phyloP scores from a whole-genome alignment of 2,113 vertebrate species.

The Heterochromis multidens region DNA sequence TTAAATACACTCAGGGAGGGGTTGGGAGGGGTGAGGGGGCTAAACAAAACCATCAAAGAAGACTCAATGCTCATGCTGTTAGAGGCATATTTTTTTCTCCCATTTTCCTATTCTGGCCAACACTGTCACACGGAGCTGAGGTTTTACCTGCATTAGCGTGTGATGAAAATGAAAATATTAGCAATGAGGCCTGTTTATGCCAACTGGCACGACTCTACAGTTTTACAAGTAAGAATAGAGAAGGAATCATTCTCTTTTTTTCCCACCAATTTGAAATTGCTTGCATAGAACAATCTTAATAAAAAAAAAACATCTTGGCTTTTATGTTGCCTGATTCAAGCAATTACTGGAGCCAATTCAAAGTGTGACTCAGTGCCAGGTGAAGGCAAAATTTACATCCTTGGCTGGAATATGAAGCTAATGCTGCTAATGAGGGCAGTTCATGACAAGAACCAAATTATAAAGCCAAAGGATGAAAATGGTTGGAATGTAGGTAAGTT shows the following conservation, averaged over 20 bases:
- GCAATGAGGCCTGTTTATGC: neutral
- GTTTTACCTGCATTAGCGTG: conserved; percentile 17
- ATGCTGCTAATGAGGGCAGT: conserved; percentile 59
- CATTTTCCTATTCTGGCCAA: conserved; percentile 11
- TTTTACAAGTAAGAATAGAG: neutral
- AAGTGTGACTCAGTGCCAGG: conserved; percentile 42
- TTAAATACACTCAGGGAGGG: neutral
- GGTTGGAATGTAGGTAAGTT: conserved; percentile 16
- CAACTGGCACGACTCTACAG: neutral
- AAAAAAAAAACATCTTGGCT: conserved; percentile 43
- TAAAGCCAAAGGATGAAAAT: conserved; percentile 42
- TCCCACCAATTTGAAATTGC: neutral
- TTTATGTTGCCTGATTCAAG: conserved; percentile 51
- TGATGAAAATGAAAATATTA: conserved; percentile 28
- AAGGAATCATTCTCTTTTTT: neutral
- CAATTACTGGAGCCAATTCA: conserved; percentile 52
- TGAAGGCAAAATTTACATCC: conserved; percentile 56
- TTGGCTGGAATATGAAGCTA: conserved; percentile 50
- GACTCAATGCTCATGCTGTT: neutral
- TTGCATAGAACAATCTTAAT: conserved; percentile 14
- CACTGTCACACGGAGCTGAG: neutral
- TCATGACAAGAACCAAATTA: conserved; percentile 57
- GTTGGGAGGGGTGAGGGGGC: neutral
- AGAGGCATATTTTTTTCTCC: neutral
- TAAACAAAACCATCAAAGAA: neutral